Evolutionary conservation across 2,888 invertebrate species (phyloP).

Genomic region (Tryphoninae sp.): DNA sequence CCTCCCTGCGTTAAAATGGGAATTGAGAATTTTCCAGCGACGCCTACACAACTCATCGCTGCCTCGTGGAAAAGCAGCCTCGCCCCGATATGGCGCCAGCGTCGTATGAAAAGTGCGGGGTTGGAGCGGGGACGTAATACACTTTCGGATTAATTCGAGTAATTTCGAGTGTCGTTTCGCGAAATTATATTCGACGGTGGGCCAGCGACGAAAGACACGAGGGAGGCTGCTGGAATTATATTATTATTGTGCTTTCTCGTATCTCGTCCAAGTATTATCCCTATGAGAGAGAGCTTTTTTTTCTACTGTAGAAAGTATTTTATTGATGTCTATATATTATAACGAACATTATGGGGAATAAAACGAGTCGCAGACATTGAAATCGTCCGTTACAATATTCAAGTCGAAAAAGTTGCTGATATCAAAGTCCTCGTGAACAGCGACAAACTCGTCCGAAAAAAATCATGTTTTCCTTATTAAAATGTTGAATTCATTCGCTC

Average conservation of each 20-base stretch:
- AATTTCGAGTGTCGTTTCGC: slow-evolving; percentile 65
- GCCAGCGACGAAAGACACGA: background rate
- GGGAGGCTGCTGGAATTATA: slow-evolving; percentile 17
- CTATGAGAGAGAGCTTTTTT: background rate
- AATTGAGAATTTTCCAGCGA: slow-evolving; percentile 35
- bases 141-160: slow-evolving; percentile 65
- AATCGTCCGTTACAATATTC: background rate
- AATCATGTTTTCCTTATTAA: too few species aligned
- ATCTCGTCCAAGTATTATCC: slow-evolving; percentile 26
- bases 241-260: slow-evolving; percentile 35
- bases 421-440: too few species aligned
- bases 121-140: slow-evolving; percentile 43
- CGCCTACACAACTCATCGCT: slow-evolving; percentile 23
- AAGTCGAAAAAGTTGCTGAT: background rate
- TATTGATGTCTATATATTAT: background rate
- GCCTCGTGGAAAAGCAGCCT: background rate
- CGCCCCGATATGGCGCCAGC: slow-evolving; percentile 33
- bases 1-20: slow-evolving; percentile 29
- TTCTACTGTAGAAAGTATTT: background rate
- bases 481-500: too few species aligned
- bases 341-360: background rate
- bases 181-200: slow-evolving; percentile 57
- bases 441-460: too few species aligned
- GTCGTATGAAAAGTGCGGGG: slow-evolving; percentile 26
- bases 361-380: background rate